phyloP scores from a whole-genome alignment of 1,140 invertebrate genomes.

The Cylas formicarius region DNA sequence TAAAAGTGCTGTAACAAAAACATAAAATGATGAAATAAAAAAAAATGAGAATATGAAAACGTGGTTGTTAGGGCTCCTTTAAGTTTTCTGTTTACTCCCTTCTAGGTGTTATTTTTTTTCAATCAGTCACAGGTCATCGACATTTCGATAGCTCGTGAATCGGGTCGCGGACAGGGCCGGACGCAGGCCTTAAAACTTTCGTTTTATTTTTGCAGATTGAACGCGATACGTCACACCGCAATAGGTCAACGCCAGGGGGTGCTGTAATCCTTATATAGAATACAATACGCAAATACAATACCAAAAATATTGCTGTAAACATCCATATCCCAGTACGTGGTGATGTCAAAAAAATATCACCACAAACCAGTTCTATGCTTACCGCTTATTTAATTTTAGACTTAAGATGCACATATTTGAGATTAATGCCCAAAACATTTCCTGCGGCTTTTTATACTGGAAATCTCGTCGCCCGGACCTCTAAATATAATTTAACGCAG shows the following conservation, averaged over 20 bases:
- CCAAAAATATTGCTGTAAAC: constrained; percentile 34
- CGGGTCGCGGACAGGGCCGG: too few species aligned
- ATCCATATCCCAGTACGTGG: constrained; percentile 8
- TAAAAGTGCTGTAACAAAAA: too few species aligned
- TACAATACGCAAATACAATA: constrained; percentile 20
- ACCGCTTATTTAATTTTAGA: constrained; percentile 37
- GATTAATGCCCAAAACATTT: constrained; percentile 24
- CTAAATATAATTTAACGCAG: too few species aligned
- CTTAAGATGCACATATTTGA: constrained; percentile 37
- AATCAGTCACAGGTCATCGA: too few species aligned
- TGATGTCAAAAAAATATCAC: neutral
- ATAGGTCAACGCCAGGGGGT: constrained; percentile 9
- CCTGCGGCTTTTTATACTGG: neutral
- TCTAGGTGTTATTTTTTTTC: too few species aligned
- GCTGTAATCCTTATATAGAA: constrained; percentile 16
- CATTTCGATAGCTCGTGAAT: too few species aligned
- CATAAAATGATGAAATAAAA: too few species aligned
- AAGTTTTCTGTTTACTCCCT: too few species aligned
- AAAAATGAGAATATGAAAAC: too few species aligned
- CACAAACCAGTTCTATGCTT: constrained; percentile 28
- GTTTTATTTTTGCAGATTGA: constrained; percentile 22
- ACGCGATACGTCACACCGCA: constrained; percentile 4
- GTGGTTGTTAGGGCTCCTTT: too few species aligned
- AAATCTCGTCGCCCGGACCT: too few species aligned
- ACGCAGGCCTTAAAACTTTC: neutral